These are phyloP conservation scores for Lathamus discolor DNA, from an alignment of 2,113 vertebrate genomes.

Conservation along the genomic window DNA sequence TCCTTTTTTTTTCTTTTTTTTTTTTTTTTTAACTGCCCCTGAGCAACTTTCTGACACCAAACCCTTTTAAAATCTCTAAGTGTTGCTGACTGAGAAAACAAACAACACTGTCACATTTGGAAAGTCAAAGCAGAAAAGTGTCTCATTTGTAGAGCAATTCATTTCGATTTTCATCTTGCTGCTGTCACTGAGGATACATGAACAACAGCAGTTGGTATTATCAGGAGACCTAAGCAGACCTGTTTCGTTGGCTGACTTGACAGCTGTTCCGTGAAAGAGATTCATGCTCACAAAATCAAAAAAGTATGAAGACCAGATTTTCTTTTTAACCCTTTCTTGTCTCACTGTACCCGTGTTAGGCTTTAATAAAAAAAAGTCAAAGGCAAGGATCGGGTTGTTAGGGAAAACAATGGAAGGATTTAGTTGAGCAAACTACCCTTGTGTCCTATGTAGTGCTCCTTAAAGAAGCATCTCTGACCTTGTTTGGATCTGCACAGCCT, in stretches of 20 bases:
- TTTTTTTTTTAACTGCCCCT: neutral
- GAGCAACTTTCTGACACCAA: constrained; percentile 21
- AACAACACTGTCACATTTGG: constrained; percentile 45
- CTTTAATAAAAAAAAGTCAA: neutral
- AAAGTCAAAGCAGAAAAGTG: constrained; percentile 66
- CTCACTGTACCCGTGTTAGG: neutral
- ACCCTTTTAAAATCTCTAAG: constrained; percentile 9
- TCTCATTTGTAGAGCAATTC: constrained; percentile 67
- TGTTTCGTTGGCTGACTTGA: constrained; percentile 51
- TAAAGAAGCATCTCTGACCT: neutral
- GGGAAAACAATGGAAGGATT: neutral
- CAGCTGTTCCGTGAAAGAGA: constrained; percentile 64
- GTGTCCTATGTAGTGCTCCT: neutral
- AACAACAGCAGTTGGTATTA: constrained; percentile 60
- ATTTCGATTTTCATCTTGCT: constrained; percentile 66
- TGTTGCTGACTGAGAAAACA: constrained; percentile 36
- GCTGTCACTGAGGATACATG: constrained; percentile 63
- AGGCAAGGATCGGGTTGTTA: neutral
- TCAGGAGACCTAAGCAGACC: constrained; percentile 47
- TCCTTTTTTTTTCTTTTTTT: neutral
- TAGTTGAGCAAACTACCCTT: neutral
- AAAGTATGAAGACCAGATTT: constrained; percentile 37
- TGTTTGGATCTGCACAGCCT: neutral
- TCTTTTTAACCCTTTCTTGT: neutral
- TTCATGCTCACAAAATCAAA: constrained; percentile 56